Evolutionary conservation across 2,888 invertebrate species (phyloP).

Genomic region (Plebejus anna): DNA sequence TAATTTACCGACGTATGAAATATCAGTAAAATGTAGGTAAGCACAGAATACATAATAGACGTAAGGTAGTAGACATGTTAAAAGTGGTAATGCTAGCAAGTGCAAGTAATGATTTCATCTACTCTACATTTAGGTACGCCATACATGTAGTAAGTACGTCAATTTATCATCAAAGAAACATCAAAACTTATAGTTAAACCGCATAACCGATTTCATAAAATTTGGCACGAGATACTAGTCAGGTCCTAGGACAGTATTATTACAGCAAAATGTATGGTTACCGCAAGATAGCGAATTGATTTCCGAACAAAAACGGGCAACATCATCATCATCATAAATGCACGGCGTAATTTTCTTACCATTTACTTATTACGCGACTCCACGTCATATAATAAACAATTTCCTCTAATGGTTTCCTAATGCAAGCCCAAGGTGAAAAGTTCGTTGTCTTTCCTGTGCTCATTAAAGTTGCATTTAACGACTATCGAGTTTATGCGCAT

Average conservation of each 20-base stretch:
- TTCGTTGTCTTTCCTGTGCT: slow-evolving; percentile 26
- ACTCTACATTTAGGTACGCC: no score
- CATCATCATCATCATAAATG: not conserved
- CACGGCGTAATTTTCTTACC: no score
- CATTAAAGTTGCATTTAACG: not conserved
- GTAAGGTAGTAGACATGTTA: not conserved
- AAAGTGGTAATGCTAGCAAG: not conserved
- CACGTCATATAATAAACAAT: not conserved
- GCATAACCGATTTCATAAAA: no score
- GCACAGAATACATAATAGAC: not conserved
- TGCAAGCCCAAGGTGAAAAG: not conserved
- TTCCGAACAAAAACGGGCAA: no score
- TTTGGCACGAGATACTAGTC: no score
- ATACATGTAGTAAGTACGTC: no score
- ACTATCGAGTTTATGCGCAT: slow-evolving; percentile 15
- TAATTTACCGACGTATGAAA: not conserved
- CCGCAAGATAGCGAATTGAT: no score
- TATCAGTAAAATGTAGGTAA: not conserved
- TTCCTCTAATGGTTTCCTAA: slow-evolving; percentile 13
- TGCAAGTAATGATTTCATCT: not conserved
- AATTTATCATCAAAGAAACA: no score
- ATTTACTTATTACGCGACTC: not conserved
- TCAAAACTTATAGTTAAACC: no score
- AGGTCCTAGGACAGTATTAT: no score
- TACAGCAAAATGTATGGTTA: no score